phyloP scores from a whole-genome alignment of 2,113 vertebrate species.

The Hypocryptadius cinnamomeus region DNA sequence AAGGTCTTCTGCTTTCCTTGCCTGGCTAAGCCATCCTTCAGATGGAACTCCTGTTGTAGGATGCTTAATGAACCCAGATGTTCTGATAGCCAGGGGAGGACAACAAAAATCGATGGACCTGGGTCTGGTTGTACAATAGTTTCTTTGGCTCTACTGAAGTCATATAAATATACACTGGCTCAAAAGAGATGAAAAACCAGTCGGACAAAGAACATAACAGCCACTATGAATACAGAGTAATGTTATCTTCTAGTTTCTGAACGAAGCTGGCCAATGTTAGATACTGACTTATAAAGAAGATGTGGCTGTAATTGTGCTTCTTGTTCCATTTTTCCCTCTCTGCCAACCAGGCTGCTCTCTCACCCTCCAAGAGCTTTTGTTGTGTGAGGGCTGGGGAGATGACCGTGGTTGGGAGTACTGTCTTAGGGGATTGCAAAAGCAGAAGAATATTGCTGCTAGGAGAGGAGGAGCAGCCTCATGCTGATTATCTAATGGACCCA shows the following conservation, averaged over 20 bases:
- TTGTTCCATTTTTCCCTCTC: not conserved
- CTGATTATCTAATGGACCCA: not conserved
- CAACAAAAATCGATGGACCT: rapidly evolving
- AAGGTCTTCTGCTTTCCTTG: not conserved
- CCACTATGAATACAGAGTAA: not conserved
- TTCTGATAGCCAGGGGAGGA: not conserved
- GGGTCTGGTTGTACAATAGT: not conserved
- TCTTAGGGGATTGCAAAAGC: not conserved
- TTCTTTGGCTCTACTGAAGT: not conserved
- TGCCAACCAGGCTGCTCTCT: not conserved
- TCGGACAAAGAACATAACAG: not conserved
- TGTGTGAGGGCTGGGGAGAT: not conserved
- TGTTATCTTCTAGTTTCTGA: not conserved
- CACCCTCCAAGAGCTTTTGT: not conserved
- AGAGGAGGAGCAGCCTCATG: not conserved
- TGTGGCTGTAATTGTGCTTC: not conserved
- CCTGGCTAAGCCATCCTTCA: not conserved
- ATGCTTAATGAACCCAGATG: not conserved
- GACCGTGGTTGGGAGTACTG: not conserved
- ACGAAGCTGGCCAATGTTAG: not conserved
- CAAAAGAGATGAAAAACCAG: not conserved
- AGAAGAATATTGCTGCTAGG: not conserved
- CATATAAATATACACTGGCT: not conserved
- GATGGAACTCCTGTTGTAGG: not conserved
- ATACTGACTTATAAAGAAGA: not conserved